A percentile compares a stretch with the other conserved stretches of the same genome.
Conservation (phyloP, 2,888 invertebrate genomes). For the Megamerina dolium region DNA sequence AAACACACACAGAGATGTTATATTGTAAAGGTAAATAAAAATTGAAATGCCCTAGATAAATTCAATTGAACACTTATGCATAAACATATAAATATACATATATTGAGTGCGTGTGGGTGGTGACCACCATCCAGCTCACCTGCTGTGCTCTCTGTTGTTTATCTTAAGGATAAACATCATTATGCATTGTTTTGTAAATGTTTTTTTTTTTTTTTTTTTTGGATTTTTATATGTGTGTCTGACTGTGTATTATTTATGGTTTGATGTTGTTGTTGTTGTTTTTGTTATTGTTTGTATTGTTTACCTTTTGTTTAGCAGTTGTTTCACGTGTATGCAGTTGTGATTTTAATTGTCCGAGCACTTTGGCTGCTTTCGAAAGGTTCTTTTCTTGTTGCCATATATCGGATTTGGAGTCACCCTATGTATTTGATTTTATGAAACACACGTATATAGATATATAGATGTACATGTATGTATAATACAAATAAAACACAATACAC, state of each 20-base stretch:
- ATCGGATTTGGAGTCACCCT: constrained; percentile 50
- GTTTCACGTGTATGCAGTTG: constrained; percentile 51
- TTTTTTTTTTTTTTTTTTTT: too few species aligned
- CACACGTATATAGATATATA: not conserved
- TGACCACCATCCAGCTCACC: too few species aligned
- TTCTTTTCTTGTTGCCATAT: constrained; percentile 52
- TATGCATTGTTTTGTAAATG: too few species aligned
- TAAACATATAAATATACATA: too few species aligned
- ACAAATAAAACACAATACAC: too few species aligned
- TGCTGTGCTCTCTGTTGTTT: too few species aligned
- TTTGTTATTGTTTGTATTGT: constrained; percentile 17
- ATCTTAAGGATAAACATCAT: too few species aligned
- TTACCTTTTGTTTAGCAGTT: constrained; percentile 51
- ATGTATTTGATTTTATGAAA: constrained; percentile 19
- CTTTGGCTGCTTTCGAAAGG: constrained; percentile 54
- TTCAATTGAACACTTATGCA: too few species aligned
- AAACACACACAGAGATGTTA: not conserved
- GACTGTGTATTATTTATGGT: too few species aligned
- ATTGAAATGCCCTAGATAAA: too few species aligned
- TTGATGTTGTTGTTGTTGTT: constrained; percentile 14
- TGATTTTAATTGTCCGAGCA: constrained; percentile 53
- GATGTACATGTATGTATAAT: not conserved
- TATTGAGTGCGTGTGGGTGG: too few species aligned
- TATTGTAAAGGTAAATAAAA: not conserved
- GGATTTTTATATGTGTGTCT: too few species aligned